phyloP scores from a whole-genome alignment of 2,888 invertebrate genomes.

The Choristoneura rosaceana region DNA sequence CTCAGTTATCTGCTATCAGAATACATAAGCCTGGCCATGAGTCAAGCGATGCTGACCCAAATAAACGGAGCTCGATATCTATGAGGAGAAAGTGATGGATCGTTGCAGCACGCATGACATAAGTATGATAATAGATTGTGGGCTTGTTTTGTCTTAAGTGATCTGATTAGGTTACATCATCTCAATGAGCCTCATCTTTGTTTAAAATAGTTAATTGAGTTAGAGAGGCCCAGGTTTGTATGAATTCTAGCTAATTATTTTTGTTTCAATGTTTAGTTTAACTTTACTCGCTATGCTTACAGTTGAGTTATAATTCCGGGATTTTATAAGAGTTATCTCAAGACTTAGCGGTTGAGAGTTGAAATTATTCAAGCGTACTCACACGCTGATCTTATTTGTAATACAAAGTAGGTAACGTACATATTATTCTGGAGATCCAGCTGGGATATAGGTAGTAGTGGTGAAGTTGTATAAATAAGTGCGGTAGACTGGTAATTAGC shows the following conservation, averaged over 20 bases:
- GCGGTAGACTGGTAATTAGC: too few species aligned
- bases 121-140: slow-evolving; percentile 53
- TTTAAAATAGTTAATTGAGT: slow-evolving; percentile 22
- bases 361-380: too few species aligned
- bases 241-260: background rate
- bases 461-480: too few species aligned
- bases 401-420: too few species aligned
- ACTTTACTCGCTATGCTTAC: background rate
- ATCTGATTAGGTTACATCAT: slow-evolving; percentile 34
- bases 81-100: slow-evolving; percentile 81
- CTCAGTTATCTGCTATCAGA: slow-evolving; percentile 65
- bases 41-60: slow-evolving; percentile 68
- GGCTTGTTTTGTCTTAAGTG: slow-evolving; percentile 39
- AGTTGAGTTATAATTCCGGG: too few species aligned
- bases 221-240: background rate
- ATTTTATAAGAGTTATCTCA: too few species aligned
- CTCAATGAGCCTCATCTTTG: slow-evolving; percentile 27
- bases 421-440: too few species aligned
- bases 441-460: too few species aligned
- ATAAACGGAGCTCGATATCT: slow-evolving; percentile 68
- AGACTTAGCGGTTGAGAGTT: too few species aligned
- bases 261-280: background rate
- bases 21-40: slow-evolving; percentile 71
- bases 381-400: too few species aligned
- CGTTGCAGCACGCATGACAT: slow-evolving; percentile 66